Evolutionary conservation across 2,797 vertebrate genomes (phyloP).

Genomic region (Oryzias sinensis): DNA sequence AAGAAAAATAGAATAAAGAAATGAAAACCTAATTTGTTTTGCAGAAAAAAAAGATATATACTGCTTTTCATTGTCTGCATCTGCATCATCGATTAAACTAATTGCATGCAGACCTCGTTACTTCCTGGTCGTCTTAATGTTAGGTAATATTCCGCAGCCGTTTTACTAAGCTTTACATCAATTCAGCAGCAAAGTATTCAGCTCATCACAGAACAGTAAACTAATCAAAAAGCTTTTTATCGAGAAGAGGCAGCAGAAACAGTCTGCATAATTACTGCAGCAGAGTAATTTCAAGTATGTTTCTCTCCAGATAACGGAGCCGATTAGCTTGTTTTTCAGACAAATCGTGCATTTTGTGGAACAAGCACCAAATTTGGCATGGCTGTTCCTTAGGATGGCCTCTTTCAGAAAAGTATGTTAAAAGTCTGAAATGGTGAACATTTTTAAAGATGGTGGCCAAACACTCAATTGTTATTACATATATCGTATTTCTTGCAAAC

Average conservation of each 20-base stretch:
- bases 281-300: conserved; percentile 2
- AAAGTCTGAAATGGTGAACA: too few relatives aligned
- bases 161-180: conserved; percentile 42
- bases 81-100: conserved; percentile 1
- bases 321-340: too few relatives aligned
- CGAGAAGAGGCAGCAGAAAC: conserved; percentile 7
- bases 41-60: too few relatives aligned
- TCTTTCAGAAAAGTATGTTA: too few relatives aligned
- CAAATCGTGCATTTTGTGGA: too few relatives aligned
- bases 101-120: conserved; percentile 35
- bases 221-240: conserved; percentile 52
- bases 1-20: conserved; percentile 7
- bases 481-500: too few relatives aligned
- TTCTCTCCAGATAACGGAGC: background rate
- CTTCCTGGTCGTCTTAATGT: conserved; percentile 23
- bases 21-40: too few relatives aligned
- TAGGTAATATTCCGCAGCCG: conserved; percentile 28
- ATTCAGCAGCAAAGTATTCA: conserved; percentile 60
- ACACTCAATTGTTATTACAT: too few relatives aligned
- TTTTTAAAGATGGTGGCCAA: too few relatives aligned
- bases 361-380: too few relatives aligned
- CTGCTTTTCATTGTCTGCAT: conserved; percentile 19
- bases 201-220: conserved; percentile 48
- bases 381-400: too few relatives aligned
- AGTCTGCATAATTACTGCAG: conserved; percentile 44